Evolutionary conservation across 2,888 invertebrate genomes (phyloP), one percentile per base, ranked within the genome.

Genomic region (Phyllotreta cruciferae): DNA sequence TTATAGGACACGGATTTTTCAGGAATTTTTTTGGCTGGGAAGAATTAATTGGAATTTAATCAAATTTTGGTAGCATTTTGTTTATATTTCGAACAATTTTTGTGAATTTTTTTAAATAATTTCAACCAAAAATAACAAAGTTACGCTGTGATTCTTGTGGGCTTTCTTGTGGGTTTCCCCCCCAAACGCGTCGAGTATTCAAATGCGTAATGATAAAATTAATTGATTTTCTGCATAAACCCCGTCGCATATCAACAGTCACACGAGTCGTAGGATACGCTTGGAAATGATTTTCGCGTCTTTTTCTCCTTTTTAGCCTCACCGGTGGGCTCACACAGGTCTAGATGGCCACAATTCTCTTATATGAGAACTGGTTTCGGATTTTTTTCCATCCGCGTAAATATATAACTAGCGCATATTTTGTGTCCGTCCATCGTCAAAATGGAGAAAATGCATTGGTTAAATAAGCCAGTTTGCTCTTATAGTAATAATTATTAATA

Each of bases 401-500:
- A 68, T 70, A 70, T 70, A 72, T 71, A 73, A 74, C 73, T 74
- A 71, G 71, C 70, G 72, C 73, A 73, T 74, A 75, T 74, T 74
- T 74, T 74, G 72, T 67, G 58, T 66, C 53, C 58, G 58, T 10
- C 58, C 55, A 45, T 61, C 55, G 62, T 55, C 62, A 49, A 56
- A 50, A 62, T 56, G 56, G 62, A n/a, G n/a, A 62, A 57, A 49
- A 37, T 52, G 14, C 52, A 11, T 14, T 37, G 37, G 52, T 52
- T 52, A 60, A 60, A 60, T 53, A 53, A 60, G 60, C 60, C 52
- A 52, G 60, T 60, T 53, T 44, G 38, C 60, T 52, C 50, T 37
- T 52, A n/a, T n/a, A 60, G 44, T 53, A 60, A 42, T 44, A 60
- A 53, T 60, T 52, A 60, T 52, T 44, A 60, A 60, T 60, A 52